Evolutionary conservation across 2,797 vertebrate genomes (phyloP), one percentile per base, ranked within the genome.

Genomic region (Nyctibius grandis): DNA sequence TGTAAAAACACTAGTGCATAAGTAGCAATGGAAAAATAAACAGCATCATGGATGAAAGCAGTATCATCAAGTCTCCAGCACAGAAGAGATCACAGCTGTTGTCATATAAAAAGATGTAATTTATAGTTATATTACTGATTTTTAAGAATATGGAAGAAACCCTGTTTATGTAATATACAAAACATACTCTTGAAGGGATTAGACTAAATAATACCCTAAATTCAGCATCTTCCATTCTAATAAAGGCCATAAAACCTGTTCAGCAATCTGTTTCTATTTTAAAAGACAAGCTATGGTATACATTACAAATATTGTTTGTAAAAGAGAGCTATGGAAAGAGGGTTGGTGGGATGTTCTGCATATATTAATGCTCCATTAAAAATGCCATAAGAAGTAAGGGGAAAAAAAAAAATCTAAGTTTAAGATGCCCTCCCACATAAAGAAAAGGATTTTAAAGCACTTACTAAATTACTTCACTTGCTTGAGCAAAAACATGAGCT

Each of bases 401-500:
- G 29, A 31, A 29, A 84, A 95, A 97, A 67, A 56, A 95, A 97
- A 67, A 56, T 8, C 69, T 77, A 96, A 94, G 96, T 95, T 95
- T 97, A 96, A 97, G 93, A 92, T 91, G 77, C 97, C 95, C 96
- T 97, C 97, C 97, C 88, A 98, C 97, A 89, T 97, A 96, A 96
- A 94, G 93, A 92, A 97, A 91, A 96, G 88, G 96, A 94, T 97
- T 97, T 97, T 97, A 88, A 96, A 97, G 96, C 91, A 97, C 93
- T 97, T 97, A 98, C 96, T 97, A 96, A 97, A 97, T 97, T 96
- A 97, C 86, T 98, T 97, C 77, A 97, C 95, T 97, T 96, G 93
- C 93, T 97, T 97, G 91, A 97, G 91, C 93, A 97, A 97, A 97
- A 98, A 95, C 95, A 97, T 95, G 91, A 97, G 96, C 89, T 96